Percentiles rank a stretch among this genome's conserved stretches.
Conservation (phyloP, 2,888 invertebrate species). For the Digitonthophagus gazella region DNA sequence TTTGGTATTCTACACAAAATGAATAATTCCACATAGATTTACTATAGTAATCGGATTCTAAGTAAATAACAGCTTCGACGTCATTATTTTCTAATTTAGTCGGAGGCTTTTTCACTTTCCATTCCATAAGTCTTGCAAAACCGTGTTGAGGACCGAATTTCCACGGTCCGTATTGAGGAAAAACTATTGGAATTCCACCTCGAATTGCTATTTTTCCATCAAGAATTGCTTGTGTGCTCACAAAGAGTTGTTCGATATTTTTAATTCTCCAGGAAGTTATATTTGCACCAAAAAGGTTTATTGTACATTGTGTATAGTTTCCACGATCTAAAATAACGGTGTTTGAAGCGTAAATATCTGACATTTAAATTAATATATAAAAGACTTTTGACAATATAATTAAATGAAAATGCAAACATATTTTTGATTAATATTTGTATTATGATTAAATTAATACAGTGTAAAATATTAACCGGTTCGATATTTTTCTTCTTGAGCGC, state of each 20-base stretch:
- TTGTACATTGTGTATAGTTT: conserved; percentile 34
- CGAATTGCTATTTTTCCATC: conserved; percentile 29
- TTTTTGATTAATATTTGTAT: too few species aligned
- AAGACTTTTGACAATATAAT: not conserved
- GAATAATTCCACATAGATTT: conserved; percentile 32
- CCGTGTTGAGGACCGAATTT: conserved; percentile 34
- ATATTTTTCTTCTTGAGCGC: too few species aligned
- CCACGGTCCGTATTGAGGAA: conserved; percentile 34
- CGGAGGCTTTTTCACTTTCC: conserved; percentile 33
- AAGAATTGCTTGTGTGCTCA: conserved; percentile 28
- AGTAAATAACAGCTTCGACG: conserved; percentile 24
- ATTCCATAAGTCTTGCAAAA: conserved; percentile 32
- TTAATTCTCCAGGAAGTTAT: conserved; percentile 36
- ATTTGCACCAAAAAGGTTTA: conserved; percentile 36
- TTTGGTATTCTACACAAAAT: conserved; percentile 28
- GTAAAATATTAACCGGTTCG: too few species aligned
- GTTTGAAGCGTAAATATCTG: not conserved
- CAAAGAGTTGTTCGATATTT: conserved; percentile 35
- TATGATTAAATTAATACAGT: too few species aligned
- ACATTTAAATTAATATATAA: not conserved
- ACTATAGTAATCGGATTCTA: conserved; percentile 27
- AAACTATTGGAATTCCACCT: conserved; percentile 35
- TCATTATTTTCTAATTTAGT: conserved; percentile 26
- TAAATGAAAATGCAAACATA: too few species aligned
- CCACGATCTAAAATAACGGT: conserved; percentile 31